Base-by-base conservation (phyloP, 1,140 invertebrate genomes). In the Contarinia nasturtii region DNA sequence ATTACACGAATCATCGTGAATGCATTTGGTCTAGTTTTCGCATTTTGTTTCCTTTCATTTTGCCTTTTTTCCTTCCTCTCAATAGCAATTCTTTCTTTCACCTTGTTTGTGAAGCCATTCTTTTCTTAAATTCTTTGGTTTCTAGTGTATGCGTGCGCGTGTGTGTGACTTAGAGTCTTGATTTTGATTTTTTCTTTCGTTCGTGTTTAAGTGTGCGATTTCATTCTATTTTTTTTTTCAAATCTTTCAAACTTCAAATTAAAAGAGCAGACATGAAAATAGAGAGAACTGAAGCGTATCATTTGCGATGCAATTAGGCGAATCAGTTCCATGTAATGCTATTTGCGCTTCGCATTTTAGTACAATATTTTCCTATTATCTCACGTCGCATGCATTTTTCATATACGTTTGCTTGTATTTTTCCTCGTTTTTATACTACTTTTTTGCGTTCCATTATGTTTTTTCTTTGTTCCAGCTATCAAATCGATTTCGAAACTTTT, bases 331-430 rank as follows among this genome's bases (percentile, higher is more conserved):
- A 5, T 5, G 27, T 27, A 27, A 27, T 27, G 27, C 27, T 27
- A 27, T 27, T 27, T 27, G 27, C 27, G 4, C 27, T 27, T 27
- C 27, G 27, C 27, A 27, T 27, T 27, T 27, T 27, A 10, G 27
- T 27, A 27, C 27, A 27, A 27, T 27, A 27, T 27, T 27, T 27
- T 27, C 10, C 27, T 27, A 27, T 27, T 27, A 27, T 27, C 27
- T 27, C 27, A 27, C 27, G 27, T 27, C 27, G 40, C 14, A 33
- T 34, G 20, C 27, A 33, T 62, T 54, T 57, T 52, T 52, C 49
- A 59, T 54, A 50, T 37, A 63, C 59, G 19, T 2, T 19, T 44
- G 42, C 42, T 44, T 21, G 5, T 11, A 17, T n/a, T 42, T 42
- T 20, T 44, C 42, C 14, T 21, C 20, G 17, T 27, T 27, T 27